A percentile compares a stretch with the other conserved stretches of the same genome.
Evolutionary conservation across 2,888 invertebrate genomes (phyloP).

Genomic region (Microdon myrmicae): DNA sequence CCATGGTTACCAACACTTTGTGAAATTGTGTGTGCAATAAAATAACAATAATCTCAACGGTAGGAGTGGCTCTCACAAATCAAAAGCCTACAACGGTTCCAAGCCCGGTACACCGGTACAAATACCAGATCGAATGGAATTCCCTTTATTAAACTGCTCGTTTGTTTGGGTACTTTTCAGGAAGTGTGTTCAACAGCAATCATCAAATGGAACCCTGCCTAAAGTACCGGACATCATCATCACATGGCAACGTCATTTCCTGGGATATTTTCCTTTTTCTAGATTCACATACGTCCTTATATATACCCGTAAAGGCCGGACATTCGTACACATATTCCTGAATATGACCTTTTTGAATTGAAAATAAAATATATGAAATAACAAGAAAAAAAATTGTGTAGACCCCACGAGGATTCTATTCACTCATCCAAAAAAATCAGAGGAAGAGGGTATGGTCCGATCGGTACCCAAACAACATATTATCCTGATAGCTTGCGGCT

Average conservation of each 20-base stretch:
- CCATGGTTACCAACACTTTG: conserved; percentile 32
- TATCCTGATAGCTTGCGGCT: conserved; percentile 38
- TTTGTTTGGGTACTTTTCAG: conserved; percentile 10
- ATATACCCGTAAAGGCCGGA: too few relatives aligned
- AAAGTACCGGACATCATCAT: conserved; percentile 41
- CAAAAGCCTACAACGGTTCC: conserved; percentile 36
- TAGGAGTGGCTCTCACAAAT: conserved; percentile 30
- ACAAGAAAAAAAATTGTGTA: conserved; percentile 19
- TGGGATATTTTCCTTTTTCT: too few relatives aligned
- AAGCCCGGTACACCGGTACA: too few relatives aligned
- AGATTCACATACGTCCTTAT: too few relatives aligned
- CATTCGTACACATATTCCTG: too few relatives aligned
- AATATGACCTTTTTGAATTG: conserved; percentile 20
- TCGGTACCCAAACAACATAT: conserved; percentile 56
- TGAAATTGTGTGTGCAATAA: conserved; percentile 45
- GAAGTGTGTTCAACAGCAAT: conserved; percentile 36
- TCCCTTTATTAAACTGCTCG: conserved; percentile 41
- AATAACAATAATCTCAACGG: conserved; percentile 13
- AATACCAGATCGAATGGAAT: conserved; percentile 39
- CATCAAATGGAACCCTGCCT: conserved; percentile 40
- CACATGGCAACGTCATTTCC: conserved; percentile 28
- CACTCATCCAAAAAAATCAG: conserved; percentile 59
- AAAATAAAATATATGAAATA: conserved; percentile 22
- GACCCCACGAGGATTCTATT: conserved; percentile 49
- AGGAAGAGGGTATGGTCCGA: conserved; percentile 54